Percentiles rank a stretch among this genome's conserved stretches.
These are phyloP conservation scores for Microtus pennsylvanicus DNA, from an alignment of 2,113 vertebrate genomes.

Conservation along the genomic window DNA sequence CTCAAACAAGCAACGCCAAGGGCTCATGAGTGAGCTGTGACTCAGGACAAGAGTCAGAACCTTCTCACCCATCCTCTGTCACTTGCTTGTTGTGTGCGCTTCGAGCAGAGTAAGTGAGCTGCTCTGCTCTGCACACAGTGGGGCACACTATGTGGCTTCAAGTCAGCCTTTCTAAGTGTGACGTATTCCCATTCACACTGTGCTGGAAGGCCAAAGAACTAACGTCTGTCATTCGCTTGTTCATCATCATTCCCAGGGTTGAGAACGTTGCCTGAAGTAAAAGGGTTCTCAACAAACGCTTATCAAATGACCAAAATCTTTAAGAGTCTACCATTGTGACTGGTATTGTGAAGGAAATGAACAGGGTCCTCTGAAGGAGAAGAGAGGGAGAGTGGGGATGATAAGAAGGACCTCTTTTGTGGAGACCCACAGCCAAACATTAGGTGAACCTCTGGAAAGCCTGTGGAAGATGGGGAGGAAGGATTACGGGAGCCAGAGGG, in stretches of 20 bases:
- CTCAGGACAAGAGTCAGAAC: background rate
- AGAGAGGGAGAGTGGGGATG: background rate
- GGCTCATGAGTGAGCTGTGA: background rate
- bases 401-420: background rate
- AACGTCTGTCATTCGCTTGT: background rate
- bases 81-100: rapidly evolving
- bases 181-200: rapidly evolving
- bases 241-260: background rate
- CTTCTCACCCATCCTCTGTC: too few relatives aligned
- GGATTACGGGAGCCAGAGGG: background rate
- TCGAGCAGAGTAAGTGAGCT: background rate
- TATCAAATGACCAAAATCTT: background rate
- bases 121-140: background rate
- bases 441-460: background rate
- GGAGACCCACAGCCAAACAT: background rate
- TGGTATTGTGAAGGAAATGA: background rate
- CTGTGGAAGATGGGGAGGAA: background rate
- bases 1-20: background rate
- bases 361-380: background rate
- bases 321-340: background rate
- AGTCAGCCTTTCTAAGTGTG: background rate
- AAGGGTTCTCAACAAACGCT: background rate
- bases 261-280: background rate
- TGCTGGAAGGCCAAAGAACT: background rate
- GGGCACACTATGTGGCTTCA: background rate